Evolutionary conservation across 2,888 invertebrate genomes (phyloP).

Genomic region (Xestobium rufovillosum): DNA sequence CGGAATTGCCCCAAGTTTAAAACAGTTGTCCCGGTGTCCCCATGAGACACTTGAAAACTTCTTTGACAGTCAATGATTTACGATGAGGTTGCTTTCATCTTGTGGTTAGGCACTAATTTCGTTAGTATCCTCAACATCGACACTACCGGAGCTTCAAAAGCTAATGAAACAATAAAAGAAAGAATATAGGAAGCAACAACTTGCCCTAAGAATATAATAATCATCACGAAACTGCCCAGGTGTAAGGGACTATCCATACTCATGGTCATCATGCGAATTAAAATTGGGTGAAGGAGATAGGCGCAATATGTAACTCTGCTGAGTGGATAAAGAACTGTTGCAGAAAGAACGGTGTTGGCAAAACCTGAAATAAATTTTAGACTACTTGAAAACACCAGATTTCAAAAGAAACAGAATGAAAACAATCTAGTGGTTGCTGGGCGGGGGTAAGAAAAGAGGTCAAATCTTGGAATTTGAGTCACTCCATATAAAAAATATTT

Average conservation of each 20-base stretch:
- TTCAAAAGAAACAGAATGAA: no score
- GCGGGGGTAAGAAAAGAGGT: no score
- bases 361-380: conserved; percentile 54
- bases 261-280: conserved; percentile 72
- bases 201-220: conserved; percentile 73
- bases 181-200: conserved; percentile 71
- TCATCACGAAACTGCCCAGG: conserved; percentile 68
- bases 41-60: no score
- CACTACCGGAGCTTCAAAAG: conserved; percentile 80
- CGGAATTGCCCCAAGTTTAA: no score
- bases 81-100: no score
- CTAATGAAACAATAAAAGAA: conserved; percentile 70
- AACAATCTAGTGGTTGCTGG: no score
- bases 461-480: no score
- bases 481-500: no score
- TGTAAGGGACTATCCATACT: conserved; percentile 77
- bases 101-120: conserved; percentile 28
- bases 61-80: no score
- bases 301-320: conserved; percentile 83
- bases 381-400: conserved; percentile 8
- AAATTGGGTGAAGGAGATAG: conserved; percentile 76
- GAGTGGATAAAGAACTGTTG: conserved; percentile 73
- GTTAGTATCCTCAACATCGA: conserved; percentile 62
- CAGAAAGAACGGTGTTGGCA: conserved; percentile 64
- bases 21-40: no score